phyloP scores from a whole-genome alignment of 2,888 invertebrate species.

The Phytoseiulus persimilis region DNA sequence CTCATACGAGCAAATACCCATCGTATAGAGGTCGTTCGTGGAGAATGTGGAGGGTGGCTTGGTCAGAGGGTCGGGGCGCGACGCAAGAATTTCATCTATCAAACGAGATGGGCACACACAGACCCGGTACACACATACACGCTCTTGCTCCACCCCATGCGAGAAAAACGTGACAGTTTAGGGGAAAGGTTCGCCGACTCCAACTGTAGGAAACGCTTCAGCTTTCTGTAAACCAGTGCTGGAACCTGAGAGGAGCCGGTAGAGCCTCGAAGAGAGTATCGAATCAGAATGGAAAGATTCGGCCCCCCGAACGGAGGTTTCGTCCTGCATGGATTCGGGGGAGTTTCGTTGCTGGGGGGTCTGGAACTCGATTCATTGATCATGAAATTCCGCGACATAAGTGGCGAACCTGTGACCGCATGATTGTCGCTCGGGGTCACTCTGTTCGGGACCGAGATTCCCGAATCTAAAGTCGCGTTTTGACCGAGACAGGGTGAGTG shows the following conservation, averaged over 20 bases:
- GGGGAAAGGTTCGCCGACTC: background rate
- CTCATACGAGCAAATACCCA: background rate
- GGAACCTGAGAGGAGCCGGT: background rate
- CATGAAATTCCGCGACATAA: too few relatives aligned
- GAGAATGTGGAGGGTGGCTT: background rate
- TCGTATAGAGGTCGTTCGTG: background rate
- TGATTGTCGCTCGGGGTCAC: too few relatives aligned
- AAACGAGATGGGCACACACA: background rate
- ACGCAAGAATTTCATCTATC: conserved; percentile 5
- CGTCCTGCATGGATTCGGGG: too few relatives aligned
- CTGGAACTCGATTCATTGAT: too few relatives aligned
- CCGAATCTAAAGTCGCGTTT: too few relatives aligned
- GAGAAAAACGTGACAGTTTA: conserved; percentile 5
- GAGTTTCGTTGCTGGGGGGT: too few relatives aligned
- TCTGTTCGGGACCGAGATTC: too few relatives aligned
- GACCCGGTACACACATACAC: background rate
- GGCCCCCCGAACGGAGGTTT: too few relatives aligned
- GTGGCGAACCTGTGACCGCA: too few relatives aligned
- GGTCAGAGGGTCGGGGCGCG: background rate
- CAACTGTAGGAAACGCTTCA: background rate
- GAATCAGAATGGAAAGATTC: too few relatives aligned
- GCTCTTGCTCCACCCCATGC: background rate
- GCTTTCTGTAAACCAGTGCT: background rate
- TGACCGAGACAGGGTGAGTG: too few relatives aligned
- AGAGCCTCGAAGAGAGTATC: background rate